phyloP scores from a whole-genome alignment of 2,113 vertebrate genomes.

The Coturnix japonica region DNA sequence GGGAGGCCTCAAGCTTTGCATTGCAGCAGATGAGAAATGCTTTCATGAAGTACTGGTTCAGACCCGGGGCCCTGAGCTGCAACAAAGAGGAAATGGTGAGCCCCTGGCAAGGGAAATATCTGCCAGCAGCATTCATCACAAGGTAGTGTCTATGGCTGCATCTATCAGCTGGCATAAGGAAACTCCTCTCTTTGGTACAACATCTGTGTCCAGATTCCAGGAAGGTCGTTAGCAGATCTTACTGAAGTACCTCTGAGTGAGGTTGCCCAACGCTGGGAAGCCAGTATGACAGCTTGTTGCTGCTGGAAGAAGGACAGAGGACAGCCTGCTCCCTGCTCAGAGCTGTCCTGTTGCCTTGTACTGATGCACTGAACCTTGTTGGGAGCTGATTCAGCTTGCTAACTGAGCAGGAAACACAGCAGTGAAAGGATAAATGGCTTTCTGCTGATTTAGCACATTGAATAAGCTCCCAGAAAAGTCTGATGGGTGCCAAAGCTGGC shows the following conservation, averaged over 20 bases:
- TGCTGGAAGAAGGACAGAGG: neutral
- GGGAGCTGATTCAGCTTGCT: neutral
- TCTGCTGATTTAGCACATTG: neutral
- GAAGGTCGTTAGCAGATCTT: neutral
- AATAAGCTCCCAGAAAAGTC: neutral
- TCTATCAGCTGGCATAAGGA: neutral
- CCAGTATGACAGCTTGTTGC: neutral
- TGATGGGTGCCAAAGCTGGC: neutral
- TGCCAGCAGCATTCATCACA: neutral
- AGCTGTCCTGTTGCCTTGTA: neutral
- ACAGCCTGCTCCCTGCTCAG: rapidly evolving
- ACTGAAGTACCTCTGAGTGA: neutral
- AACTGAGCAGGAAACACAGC: neutral
- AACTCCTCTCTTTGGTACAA: neutral
- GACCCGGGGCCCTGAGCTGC: neutral
- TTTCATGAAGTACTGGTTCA: neutral
- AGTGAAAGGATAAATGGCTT: neutral
- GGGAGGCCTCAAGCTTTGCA: neutral
- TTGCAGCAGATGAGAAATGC: neutral
- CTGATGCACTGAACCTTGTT: neutral
- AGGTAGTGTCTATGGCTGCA: neutral
- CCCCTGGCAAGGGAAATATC: neutral
- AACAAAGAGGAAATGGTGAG: neutral
- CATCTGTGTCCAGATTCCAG: neutral
- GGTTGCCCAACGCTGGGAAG: neutral